Percentiles rank a stretch among this genome's conserved stretches.
Conservation (phyloP, 53 echinoderm and acorn worm genomes). For the Crossaster papposus region DNA sequence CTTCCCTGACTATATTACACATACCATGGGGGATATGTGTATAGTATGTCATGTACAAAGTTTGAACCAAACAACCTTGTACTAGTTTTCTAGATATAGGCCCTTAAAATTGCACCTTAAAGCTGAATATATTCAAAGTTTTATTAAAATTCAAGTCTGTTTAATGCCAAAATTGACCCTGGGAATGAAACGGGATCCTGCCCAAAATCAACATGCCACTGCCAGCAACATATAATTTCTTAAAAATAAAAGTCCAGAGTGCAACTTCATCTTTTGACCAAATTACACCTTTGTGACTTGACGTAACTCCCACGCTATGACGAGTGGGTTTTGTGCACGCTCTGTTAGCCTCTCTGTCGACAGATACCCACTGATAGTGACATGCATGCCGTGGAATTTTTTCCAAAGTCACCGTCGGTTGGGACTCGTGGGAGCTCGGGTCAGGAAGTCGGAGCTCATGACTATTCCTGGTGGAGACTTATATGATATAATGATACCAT, state of each 20-base stretch:
- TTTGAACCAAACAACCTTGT: too few species aligned
- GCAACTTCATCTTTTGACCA: neutral
- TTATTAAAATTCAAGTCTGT: too few species aligned
- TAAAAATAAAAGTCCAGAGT: neutral
- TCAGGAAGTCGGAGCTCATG: conserved; percentile 45
- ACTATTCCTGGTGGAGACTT: conserved; percentile 23
- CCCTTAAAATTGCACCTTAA: too few species aligned
- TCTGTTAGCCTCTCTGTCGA: conserved; percentile 24
- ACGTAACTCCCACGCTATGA: conserved; percentile 2
- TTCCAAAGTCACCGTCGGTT: conserved; percentile 49
- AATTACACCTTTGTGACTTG: neutral
- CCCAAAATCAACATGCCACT: too few species aligned
- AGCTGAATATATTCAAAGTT: too few species aligned
- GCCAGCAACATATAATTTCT: neutral
- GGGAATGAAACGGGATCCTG: too few species aligned
- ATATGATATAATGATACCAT: conserved; percentile 8
- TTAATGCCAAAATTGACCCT: too few species aligned
- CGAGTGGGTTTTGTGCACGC: conserved; percentile 39
- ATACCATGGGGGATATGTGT: too few species aligned
- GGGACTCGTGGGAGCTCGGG: neutral
- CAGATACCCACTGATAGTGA: conserved; percentile 29
- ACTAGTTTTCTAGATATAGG: too few species aligned
- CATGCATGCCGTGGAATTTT: conserved; percentile 34
- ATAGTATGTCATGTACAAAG: too few species aligned
- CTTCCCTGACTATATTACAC: too few species aligned